These are phyloP conservation scores for Anser brachyrhynchus DNA, from an alignment of 2,113 vertebrate species.

Conservation along the genomic window DNA sequence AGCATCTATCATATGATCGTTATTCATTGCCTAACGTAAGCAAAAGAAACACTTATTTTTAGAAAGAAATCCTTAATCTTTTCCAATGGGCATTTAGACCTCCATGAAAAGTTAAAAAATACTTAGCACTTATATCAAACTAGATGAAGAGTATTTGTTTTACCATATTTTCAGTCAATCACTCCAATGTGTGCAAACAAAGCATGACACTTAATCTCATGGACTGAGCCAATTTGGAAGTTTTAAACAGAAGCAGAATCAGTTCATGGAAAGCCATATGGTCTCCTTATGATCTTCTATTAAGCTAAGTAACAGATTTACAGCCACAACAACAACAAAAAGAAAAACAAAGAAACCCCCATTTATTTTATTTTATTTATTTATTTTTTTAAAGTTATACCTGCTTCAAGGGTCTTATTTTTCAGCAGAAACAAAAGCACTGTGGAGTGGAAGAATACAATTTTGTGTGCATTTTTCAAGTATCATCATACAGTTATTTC, in stretches of 20 bases:
- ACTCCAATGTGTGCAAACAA: not conserved
- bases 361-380: not conserved
- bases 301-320: conserved; percentile 50
- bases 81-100: not conserved
- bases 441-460: not conserved
- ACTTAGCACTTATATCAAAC: not conserved
- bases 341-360: not conserved
- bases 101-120: not conserved
- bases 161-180: not conserved
- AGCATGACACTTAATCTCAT: conserved; percentile 14
- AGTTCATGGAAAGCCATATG: conserved; percentile 34
- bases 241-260: conserved; percentile 40
- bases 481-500: not conserved
- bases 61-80: not conserved
- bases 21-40: not conserved
- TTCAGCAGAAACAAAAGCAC: not conserved
- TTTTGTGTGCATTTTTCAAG: not conserved
- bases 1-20: not conserved
- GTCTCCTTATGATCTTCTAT: conserved; percentile 42
- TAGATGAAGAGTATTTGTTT: not conserved
- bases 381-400: not conserved
- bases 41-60: not conserved
- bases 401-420: not conserved
- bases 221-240: conserved; percentile 34
- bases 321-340: conserved; percentile 6